Percentiles rank a stretch among this genome's conserved stretches.
These are phyloP conservation scores for Halocynthia roretzi DNA, from an alignment of 23 tunicate genomes.

Conservation along the genomic window DNA sequence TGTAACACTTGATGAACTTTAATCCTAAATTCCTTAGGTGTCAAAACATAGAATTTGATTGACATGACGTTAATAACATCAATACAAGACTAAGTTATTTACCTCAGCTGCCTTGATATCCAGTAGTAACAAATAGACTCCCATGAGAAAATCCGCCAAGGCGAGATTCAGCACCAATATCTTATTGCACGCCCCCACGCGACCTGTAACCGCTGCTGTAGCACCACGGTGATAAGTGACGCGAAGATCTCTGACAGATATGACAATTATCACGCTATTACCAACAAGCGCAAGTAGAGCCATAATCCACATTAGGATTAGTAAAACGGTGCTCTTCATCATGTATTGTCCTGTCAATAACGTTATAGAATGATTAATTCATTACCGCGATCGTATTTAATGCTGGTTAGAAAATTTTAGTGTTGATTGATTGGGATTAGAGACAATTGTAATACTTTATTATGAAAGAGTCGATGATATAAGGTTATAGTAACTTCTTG, in stretches of 20 bases:
- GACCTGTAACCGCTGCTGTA: constrained; percentile 10
- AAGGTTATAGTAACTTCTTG: too few relatives aligned
- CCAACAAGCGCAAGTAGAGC: constrained; percentile 39
- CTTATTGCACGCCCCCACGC: constrained; percentile 59
- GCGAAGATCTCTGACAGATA: constrained; percentile 24
- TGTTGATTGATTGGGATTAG: too few relatives aligned
- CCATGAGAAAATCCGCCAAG: constrained; percentile 65
- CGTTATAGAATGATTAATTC: too few relatives aligned
- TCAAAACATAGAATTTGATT: too few relatives aligned
- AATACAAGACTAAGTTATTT: too few relatives aligned
- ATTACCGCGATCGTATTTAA: too few relatives aligned
- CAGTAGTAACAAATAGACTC: constrained; percentile 40
- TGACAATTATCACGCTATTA: constrained; percentile 34
- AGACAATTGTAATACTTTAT: too few relatives aligned
- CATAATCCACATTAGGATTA: constrained; percentile 35
- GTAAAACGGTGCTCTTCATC: constrained; percentile 12
- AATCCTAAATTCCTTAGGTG: too few relatives aligned
- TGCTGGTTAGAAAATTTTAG: too few relatives aligned
- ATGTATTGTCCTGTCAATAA: constrained; percentile 23
- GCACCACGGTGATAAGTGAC: constrained; percentile 18
- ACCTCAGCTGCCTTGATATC: constrained; percentile 13
- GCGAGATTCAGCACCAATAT: constrained; percentile 54
- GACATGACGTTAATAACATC: too few relatives aligned
- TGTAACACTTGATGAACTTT: too few relatives aligned
- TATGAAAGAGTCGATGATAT: too few relatives aligned